A percentile compares a stretch with the other conserved stretches of the same genome.
phyloP scores from a whole-genome alignment of 2,113 vertebrate genomes.

The Danionella cerebrum region DNA sequence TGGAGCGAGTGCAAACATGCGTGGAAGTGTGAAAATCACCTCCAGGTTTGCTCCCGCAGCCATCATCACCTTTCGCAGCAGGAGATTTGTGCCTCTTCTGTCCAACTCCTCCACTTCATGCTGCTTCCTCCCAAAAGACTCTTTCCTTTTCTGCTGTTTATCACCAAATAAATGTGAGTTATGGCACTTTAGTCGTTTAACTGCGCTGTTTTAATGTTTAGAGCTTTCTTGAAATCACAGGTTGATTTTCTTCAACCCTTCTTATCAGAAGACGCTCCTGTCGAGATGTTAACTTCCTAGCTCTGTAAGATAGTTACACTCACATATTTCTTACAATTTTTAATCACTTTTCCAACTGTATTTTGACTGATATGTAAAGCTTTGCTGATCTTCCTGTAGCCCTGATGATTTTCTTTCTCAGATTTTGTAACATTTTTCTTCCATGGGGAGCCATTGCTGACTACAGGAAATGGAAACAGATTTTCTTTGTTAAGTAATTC shows the following conservation, averaged over 20 bases:
- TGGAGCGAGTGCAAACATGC: background rate
- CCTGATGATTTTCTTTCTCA: no score
- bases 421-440: no score
- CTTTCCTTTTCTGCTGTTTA: background rate
- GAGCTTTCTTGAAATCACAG: background rate
- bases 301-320: no score
- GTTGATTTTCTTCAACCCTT: background rate
- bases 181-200: background rate
- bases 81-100: background rate
- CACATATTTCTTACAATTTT: no score
- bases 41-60: background rate
- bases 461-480: no score
- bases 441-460: no score
- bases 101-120: background rate
- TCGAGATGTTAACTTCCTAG: no score
- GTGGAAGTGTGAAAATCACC: conserved; percentile 5
- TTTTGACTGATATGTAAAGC: no score
- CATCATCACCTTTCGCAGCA: background rate
- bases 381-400: no score
- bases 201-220: background rate
- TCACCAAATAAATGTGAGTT: conserved; percentile 7
- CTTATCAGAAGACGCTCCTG: no score
- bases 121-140: background rate
- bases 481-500: no score
- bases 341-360: no score